A percentile compares a stretch with the other conserved stretches of the same genome.
These are phyloP conservation scores for Noctua janthina DNA, from an alignment of 2,888 invertebrate species.

Conservation along the genomic window DNA sequence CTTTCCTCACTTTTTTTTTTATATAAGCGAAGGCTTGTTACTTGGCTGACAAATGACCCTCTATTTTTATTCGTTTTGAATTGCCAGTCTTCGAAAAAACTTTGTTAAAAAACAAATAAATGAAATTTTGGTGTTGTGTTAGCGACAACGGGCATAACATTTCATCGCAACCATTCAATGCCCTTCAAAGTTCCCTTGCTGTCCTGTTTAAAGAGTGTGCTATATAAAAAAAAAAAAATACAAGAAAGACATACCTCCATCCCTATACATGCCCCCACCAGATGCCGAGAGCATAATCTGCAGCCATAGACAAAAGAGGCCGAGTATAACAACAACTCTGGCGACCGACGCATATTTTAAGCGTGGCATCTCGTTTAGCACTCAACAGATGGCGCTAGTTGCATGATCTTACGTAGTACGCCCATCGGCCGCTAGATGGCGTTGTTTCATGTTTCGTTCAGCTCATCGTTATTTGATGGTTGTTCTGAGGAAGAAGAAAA, in stretches of 20 bases:
- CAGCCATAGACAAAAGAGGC: constrained; percentile 85
- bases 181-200: neutral
- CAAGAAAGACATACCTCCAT: constrained; percentile 73
- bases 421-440: constrained; percentile 68
- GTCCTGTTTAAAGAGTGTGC: neutral
- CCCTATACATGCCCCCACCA: constrained; percentile 79
- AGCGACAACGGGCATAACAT: neutral
- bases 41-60: neutral
- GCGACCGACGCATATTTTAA: constrained; percentile 86
- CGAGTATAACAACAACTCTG: constrained; percentile 83
- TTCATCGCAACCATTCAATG: neutral
- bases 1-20: neutral
- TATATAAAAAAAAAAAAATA: constrained; percentile 12
- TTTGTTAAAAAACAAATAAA: neutral
- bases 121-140: neutral
- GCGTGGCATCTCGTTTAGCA: constrained; percentile 85
- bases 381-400: constrained; percentile 69
- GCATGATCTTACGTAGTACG: constrained; percentile 67
- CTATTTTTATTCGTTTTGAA: neutral
- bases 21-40: neutral
- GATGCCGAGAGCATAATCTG: constrained; percentile 87
- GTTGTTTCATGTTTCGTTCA: constrained; percentile 57
- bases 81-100: neutral
- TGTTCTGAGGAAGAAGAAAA: constrained; percentile 45
- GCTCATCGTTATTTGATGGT: constrained; percentile 40